Percentiles rank a stretch among this genome's conserved stretches.
Conservation (phyloP, 2,113 vertebrate genomes). For the Charina bottae region DNA sequence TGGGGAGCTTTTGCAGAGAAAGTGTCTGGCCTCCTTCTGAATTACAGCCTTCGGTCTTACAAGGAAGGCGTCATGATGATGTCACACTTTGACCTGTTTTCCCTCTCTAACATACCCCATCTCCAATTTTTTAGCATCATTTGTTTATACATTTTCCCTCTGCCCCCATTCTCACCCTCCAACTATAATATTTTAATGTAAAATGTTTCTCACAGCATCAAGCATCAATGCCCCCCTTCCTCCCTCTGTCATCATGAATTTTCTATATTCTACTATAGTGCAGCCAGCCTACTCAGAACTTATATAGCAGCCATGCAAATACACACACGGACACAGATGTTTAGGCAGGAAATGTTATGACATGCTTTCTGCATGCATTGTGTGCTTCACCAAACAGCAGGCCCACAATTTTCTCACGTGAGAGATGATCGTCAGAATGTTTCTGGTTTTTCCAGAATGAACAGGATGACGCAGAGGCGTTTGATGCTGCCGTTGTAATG, state of each 20-base stretch:
- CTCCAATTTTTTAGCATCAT: background rate
- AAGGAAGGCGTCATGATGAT: background rate
- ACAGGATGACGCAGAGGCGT: conserved; percentile 33
- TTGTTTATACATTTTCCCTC: background rate
- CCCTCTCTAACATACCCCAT: too few species aligned
- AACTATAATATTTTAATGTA: background rate
- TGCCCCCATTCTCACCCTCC: background rate
- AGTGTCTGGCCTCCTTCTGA: too few species aligned
- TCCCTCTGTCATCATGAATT: background rate
- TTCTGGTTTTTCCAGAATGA: conserved; percentile 41
- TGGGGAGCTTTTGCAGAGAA: background rate
- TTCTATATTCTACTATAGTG: background rate
- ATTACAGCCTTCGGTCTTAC: background rate
- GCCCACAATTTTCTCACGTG: background rate
- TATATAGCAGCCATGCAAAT: background rate
- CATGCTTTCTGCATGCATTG: accelerated
- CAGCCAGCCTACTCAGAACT: background rate
- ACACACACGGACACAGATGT: background rate
- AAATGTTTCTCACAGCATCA: background rate
- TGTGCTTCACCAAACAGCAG: background rate
- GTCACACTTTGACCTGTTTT: too few species aligned
- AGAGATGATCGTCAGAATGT: accelerated
- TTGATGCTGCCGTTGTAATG: conserved; percentile 36
- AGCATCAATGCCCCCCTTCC: background rate
- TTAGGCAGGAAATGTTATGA: background rate